These are phyloP conservation scores for Amiota mariae DNA, from an alignment of 2,888 invertebrate genomes.

Conservation along the genomic window DNA sequence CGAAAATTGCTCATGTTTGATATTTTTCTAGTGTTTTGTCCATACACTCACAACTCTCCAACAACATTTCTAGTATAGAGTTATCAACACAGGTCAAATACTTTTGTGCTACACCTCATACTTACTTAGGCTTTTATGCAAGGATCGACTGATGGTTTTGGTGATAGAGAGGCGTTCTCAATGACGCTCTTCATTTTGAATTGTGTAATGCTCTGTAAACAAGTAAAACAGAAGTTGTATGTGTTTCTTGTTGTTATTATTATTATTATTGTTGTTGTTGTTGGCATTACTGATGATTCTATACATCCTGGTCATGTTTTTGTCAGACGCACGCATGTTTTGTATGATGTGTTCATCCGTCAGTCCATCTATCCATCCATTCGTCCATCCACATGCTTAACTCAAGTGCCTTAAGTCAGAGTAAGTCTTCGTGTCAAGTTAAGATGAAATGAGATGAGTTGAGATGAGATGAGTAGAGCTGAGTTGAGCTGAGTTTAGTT, in stretches of 20 bases:
- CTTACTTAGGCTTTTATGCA: neutral
- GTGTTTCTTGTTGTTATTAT: conserved; percentile 2
- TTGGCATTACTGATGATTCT: conserved; percentile 7
- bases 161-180: conserved; percentile 1
- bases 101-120: neutral
- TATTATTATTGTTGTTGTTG: conserved; percentile 12
- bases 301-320: conserved; percentile 29
- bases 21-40: too few species aligned
- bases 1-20: too few species aligned
- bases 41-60: too few species aligned
- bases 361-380: neutral
- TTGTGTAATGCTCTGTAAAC: conserved; percentile 29
- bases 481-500: too few species aligned
- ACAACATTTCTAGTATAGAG: too few species aligned
- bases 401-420: conserved; percentile 11
- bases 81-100: neutral
- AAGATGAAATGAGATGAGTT: too few species aligned
- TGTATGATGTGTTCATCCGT: conserved; percentile 1
- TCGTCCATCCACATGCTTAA: conserved; percentile 10
- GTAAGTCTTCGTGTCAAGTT: neutral
- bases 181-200: conserved; percentile 24
- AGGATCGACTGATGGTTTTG: neutral
- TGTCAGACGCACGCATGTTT: conserved; percentile 20
- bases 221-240: conserved; percentile 2
- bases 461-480: too few species aligned